Conservation (phyloP, 2,797 vertebrate species). For the Sternarchorhynchus goeldii region DNA sequence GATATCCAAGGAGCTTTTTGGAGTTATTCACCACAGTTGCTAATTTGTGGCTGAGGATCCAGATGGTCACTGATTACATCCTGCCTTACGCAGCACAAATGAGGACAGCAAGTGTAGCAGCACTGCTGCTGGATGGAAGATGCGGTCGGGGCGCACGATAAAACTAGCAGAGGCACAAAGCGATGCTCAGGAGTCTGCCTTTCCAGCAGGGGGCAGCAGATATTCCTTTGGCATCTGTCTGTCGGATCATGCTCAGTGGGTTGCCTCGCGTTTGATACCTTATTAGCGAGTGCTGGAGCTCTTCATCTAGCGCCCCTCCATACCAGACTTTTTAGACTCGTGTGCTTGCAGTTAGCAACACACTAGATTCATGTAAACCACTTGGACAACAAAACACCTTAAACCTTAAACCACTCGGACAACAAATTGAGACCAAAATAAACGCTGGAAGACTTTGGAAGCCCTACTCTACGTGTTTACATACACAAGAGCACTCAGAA, state of each 20-base stretch:
- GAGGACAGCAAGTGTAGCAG: neutral
- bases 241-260: neutral
- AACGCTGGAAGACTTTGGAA: too few species aligned
- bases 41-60: neutral
- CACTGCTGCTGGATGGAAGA: neutral
- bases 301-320: too few species aligned
- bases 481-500: too few species aligned
- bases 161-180: neutral
- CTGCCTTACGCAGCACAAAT: neutral
- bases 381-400: too few species aligned
- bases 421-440: too few species aligned
- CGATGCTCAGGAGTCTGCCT: neutral
- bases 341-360: too few species aligned
- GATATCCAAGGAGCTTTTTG: neutral
- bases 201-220: constrained; percentile 63
- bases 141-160: neutral
- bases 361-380: too few species aligned
- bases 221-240: constrained; percentile 8
- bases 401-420: too few species aligned
- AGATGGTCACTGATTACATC: neutral
- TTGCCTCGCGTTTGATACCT: neutral
- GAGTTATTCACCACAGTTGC: neutral
- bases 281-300: constrained; percentile 1
- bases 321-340: too few species aligned
- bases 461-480: too few species aligned